Evolutionary conservation across 2,888 invertebrate genomes (phyloP), one percentile per base, ranked within the genome.

Genomic region (Colostygia pectinataria): DNA sequence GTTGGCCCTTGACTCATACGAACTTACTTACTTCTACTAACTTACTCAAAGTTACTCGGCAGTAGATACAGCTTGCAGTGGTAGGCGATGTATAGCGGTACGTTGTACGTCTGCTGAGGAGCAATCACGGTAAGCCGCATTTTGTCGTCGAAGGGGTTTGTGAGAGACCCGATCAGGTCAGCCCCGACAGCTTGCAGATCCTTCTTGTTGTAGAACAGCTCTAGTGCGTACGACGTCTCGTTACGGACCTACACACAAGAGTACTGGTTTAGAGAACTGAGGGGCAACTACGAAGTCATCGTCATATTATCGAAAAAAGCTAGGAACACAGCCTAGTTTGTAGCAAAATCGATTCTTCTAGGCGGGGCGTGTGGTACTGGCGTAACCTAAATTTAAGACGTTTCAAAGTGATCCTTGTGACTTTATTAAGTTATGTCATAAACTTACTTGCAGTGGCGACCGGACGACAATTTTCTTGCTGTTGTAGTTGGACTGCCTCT

Each of bases 51-150:
- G 67, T 94, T 93, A 3, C 94, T 92, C 3, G 96, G 96, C 68
- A 94, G 91, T 27, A 96, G 80, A 74, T 93, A 94, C 43, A 97
- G 83, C 58, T 94, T 93, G 79, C 95, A 95, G 69, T 96, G 95
- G 68, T 96, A 96, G 1, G 96, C 96, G 39, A 96, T 92, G 66
- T 93, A 93, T 29, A 96, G 83, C 0, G 97, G 96, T 15, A 96
- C 93, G 63, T 94, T 93, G 74, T 93, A 96, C 0, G 92, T 91
- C 64, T 95, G 94, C 59, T 94, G 93, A 0, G 96, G 94, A 45
- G 94, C 94, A 12, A 97, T 83, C 14, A 95, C 93, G 0, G 93
- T 92, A 38, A 96, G 90, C 40, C 94, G 88, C 86, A 94, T 92
- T 49, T 93, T 94, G 53, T 95, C 94, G 57, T 94, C 94, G 70